A percentile compares a stretch with the other conserved stretches of the same genome.
phyloP scores from a whole-genome alignment of 2,888 invertebrate species.

The Megastigmus dorsalis region DNA sequence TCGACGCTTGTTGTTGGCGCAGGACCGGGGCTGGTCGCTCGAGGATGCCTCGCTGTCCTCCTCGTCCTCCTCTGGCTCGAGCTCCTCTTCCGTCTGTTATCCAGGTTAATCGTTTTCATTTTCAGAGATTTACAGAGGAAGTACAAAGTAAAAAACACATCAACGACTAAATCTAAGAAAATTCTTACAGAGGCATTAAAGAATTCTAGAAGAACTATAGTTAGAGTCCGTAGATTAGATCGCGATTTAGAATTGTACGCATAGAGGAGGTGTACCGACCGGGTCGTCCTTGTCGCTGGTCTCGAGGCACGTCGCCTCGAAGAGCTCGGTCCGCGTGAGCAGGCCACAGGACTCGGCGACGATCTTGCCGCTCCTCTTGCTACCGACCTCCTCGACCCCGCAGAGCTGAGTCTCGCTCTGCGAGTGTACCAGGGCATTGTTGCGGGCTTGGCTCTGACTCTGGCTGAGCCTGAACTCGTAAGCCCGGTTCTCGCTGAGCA shows the following conservation, averaged over 20 bases:
- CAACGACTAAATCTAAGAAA: too few species aligned
- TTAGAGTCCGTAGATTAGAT: background rate
- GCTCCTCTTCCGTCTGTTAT: constrained; percentile 49
- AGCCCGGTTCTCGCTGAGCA: constrained; percentile 48
- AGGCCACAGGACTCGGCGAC: constrained; percentile 7
- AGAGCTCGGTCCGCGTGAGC: constrained; percentile 11
- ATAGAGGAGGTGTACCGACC: constrained; percentile 14
- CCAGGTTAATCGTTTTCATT: too few species aligned
- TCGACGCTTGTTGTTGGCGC: constrained; percentile 81
- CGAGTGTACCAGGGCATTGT: constrained; percentile 40
- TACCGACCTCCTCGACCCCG: background rate
- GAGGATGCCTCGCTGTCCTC: constrained; percentile 45
- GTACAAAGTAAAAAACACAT: too few species aligned
- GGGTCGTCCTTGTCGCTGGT: constrained; percentile 21
- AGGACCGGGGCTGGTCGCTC: constrained; percentile 25
- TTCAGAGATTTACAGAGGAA: too few species aligned
- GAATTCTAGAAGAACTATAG: background rate
- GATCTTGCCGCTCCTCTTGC: background rate
- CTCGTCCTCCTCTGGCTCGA: constrained; percentile 53
- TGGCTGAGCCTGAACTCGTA: constrained; percentile 49
- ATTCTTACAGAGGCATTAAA: too few species aligned
- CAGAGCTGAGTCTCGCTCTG: constrained; percentile 47
- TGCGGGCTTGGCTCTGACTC: background rate
- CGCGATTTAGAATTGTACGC: background rate
- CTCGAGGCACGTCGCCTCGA: constrained; percentile 9